Percentiles rank a stretch among this genome's conserved stretches.
These are phyloP conservation scores for Dolomedes plantarius DNA, from an alignment of 2,888 invertebrate species.

Conservation along the genomic window DNA sequence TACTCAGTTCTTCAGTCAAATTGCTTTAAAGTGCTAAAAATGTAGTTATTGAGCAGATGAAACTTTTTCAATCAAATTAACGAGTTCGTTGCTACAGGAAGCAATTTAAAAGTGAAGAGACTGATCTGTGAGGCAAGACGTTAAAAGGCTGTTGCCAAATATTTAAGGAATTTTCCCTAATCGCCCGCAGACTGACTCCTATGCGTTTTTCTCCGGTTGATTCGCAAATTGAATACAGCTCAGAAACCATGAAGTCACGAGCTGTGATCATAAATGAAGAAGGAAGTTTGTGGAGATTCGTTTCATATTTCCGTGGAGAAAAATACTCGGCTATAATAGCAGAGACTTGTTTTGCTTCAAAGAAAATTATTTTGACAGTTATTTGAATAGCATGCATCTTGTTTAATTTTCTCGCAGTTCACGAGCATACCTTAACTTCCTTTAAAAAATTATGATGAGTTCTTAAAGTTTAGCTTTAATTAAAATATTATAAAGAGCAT, in stretches of 20 bases:
- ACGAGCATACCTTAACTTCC: too few relatives aligned
- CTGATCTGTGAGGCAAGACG: slow-evolving; percentile 4
- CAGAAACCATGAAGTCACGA: slow-evolving; percentile 14
- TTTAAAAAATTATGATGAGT: too few relatives aligned
- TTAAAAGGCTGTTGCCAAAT: not conserved
- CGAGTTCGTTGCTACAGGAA: slow-evolving; percentile 15
- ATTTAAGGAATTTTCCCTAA: slow-evolving; percentile 12
- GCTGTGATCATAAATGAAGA: not conserved
- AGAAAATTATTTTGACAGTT: too few relatives aligned
- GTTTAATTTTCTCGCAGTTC: too few relatives aligned
- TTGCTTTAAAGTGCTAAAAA: too few relatives aligned
- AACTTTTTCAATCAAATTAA: not conserved
- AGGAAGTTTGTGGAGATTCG: not conserved
- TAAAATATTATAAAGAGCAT: too few relatives aligned
- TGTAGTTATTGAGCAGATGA: not conserved
- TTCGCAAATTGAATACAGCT: slow-evolving; percentile 1
- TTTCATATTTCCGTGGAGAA: not conserved
- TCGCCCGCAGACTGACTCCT: not conserved
- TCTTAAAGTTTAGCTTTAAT: too few relatives aligned
- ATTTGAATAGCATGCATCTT: too few relatives aligned
- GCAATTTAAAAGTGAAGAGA: not conserved
- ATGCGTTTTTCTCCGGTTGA: slow-evolving; percentile 3
- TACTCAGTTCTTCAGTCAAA: too few relatives aligned
- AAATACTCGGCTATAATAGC: too few relatives aligned
- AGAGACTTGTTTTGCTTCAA: too few relatives aligned